Evolutionary conservation across 1,140 invertebrate genomes (phyloP).

Genomic region (Drosophila truncata): DNA sequence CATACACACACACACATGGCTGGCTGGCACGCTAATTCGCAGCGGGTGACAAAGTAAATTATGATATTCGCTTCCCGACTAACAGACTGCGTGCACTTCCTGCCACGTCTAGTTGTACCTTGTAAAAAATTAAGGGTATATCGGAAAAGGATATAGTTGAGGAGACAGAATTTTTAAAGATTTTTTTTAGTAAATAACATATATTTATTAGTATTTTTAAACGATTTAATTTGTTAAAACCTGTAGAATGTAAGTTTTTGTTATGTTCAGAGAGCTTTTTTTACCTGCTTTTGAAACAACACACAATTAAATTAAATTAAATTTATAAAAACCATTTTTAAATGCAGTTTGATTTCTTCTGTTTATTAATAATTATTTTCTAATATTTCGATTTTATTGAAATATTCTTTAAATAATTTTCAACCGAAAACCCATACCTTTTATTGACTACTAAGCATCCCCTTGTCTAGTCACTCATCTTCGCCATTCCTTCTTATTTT

Average conservation of each 20-base stretch:
- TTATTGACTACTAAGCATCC: neutral
- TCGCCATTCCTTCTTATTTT: conserved; percentile 21
- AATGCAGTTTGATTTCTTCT: neutral
- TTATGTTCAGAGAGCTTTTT: too few species aligned
- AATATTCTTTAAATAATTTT: neutral
- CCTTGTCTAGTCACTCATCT: neutral
- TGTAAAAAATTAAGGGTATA: neutral
- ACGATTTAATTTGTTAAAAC: neutral
- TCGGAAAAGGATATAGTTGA: too few species aligned
- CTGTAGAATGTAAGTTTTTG: too few species aligned
- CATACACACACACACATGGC: conserved; percentile 45
- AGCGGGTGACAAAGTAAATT: conserved; percentile 83
- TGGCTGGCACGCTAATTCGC: conserved; percentile 72
- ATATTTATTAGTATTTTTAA: neutral
- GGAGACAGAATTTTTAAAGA: neutral
- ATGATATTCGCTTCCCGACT: conserved; percentile 81
- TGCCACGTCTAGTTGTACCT: conserved; percentile 31
- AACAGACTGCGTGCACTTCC: conserved; percentile 82
- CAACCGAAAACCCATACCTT: neutral
- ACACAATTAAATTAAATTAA: neutral
- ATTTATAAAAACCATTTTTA: neutral
- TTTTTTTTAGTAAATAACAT: too few species aligned
- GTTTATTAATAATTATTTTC: too few species aligned
- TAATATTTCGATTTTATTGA: neutral
- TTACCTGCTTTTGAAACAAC: too few species aligned